Percentiles rank a stretch among this genome's conserved stretches.
phyloP scores from a whole-genome alignment of 2,113 vertebrate genomes.

The Sialia sialis region DNA sequence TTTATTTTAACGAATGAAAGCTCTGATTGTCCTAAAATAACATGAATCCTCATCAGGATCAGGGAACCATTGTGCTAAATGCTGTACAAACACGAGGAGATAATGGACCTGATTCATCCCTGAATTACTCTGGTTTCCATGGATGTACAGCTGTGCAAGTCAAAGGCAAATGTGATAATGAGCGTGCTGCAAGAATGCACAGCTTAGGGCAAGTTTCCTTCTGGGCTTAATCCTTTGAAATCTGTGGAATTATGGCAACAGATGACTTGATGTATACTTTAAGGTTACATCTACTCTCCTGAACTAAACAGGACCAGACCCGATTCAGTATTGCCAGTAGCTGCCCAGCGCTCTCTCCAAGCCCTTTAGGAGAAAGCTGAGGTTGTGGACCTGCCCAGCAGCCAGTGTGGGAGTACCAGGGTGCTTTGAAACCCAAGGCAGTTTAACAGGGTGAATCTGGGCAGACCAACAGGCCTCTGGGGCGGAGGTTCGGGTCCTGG shows the following conservation, averaged over 20 bases:
- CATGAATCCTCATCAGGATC: slow-evolving; percentile 58
- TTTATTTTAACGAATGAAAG: slow-evolving; percentile 54
- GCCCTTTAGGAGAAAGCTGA: not conserved
- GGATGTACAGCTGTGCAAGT: slow-evolving; percentile 64
- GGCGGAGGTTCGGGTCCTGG: not conserved
- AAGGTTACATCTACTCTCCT: not conserved
- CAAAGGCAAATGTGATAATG: slow-evolving; percentile 62
- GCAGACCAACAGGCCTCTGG: not conserved
- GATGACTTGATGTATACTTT: slow-evolving; percentile 11
- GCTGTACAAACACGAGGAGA: slow-evolving; percentile 58
- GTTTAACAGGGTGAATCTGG: not conserved
- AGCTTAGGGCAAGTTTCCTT: slow-evolving; percentile 46
- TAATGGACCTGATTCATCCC: slow-evolving; percentile 65
- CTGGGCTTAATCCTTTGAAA: slow-evolving; percentile 49
- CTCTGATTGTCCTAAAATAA: slow-evolving; percentile 62
- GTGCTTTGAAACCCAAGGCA: not conserved
- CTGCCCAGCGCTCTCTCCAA: not conserved
- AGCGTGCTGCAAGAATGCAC: slow-evolving; percentile 47
- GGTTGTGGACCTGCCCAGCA: not conserved
- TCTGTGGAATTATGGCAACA: slow-evolving; percentile 45
- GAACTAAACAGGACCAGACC: not conserved
- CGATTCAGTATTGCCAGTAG: not conserved
- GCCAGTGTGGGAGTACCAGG: not conserved
- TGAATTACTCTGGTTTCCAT: slow-evolving; percentile 62
- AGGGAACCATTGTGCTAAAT: slow-evolving; percentile 59